Evolutionary conservation across 2,113 vertebrate genomes (phyloP).

Genomic region (Ornithorhynchus anatinus): DNA sequence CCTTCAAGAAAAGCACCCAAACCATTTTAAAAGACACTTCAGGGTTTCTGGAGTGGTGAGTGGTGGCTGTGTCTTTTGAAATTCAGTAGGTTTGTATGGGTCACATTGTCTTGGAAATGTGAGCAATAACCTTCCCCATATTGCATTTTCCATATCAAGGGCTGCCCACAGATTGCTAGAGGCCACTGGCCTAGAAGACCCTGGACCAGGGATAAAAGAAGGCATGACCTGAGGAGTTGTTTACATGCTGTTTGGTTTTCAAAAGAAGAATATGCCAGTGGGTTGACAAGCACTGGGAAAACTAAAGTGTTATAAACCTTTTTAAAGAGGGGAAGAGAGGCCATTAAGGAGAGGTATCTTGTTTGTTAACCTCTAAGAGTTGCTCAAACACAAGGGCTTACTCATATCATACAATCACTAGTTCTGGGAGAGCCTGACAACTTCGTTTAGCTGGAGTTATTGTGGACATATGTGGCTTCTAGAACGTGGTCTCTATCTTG

Average conservation of each 20-base stretch:
- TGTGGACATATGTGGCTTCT: no score
- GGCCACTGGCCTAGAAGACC: no score
- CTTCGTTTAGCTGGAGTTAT: no score
- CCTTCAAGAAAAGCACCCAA: no score
- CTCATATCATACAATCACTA: constrained; percentile 24
- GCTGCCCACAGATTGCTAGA: not conserved
- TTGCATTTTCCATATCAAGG: not conserved
- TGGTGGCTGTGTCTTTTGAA: not conserved
- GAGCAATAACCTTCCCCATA: not conserved
- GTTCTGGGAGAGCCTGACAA: no score
- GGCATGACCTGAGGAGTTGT: not conserved
- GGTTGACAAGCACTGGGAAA: constrained; percentile 17
- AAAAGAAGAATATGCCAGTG: not conserved
- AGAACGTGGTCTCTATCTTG: no score
- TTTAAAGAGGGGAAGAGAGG: constrained; percentile 1
- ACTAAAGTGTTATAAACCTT: not conserved
- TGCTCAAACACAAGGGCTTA: constrained; percentile 1
- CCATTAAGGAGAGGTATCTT: not conserved
- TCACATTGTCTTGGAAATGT: not conserved
- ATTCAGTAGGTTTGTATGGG: not conserved
- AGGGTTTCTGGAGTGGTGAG: not conserved
- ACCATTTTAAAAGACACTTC: not conserved
- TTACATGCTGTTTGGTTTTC: constrained; percentile 14
- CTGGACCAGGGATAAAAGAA: not conserved
- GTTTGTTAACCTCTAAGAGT: not conserved